These are phyloP conservation scores for Allolobophora icterica DNA, from an alignment of 2,888 invertebrate genomes.

Conservation along the genomic window DNA sequence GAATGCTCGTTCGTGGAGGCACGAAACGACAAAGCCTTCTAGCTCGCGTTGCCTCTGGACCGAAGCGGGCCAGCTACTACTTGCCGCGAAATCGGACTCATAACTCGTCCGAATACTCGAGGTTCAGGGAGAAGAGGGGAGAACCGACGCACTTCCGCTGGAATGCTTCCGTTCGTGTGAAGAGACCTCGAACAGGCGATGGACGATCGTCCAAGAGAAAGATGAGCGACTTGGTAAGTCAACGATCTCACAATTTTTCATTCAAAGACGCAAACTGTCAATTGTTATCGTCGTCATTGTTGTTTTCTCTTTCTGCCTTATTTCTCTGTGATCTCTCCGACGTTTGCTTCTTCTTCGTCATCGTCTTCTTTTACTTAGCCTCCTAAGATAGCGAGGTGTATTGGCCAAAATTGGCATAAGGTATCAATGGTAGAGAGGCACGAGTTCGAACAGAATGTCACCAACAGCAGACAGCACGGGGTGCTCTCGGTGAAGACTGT, in stretches of 20 bases:
- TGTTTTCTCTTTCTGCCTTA: neutral
- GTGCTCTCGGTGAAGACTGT: no score
- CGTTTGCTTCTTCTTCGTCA: no score
- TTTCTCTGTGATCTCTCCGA: neutral
- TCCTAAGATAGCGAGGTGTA: no score
- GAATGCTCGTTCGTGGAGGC: constrained; percentile 10
- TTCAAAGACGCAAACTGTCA: neutral
- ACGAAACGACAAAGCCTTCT: neutral
- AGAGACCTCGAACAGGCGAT: neutral
- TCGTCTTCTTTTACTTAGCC: no score
- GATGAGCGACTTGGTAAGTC: neutral
- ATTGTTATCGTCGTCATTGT: constrained; percentile 27
- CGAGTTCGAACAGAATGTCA: no score
- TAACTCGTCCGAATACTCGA: neutral
- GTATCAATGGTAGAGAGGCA: no score
- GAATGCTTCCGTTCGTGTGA: constrained; percentile 41
- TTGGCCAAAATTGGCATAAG: no score
- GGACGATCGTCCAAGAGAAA: neutral
- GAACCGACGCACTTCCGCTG: constrained; percentile 51
- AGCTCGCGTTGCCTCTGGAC: neutral
- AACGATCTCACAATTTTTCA: constrained; percentile 18
- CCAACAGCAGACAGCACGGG: no score
- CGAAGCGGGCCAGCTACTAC: constrained; percentile 18
- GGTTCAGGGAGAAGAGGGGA: constrained; percentile 30
- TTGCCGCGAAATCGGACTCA: neutral